Evolutionary conservation across 37 sponge, comb jelly and placozoan species (phyloP).

Genomic region (Halisarca cf. caerulea): DNA sequence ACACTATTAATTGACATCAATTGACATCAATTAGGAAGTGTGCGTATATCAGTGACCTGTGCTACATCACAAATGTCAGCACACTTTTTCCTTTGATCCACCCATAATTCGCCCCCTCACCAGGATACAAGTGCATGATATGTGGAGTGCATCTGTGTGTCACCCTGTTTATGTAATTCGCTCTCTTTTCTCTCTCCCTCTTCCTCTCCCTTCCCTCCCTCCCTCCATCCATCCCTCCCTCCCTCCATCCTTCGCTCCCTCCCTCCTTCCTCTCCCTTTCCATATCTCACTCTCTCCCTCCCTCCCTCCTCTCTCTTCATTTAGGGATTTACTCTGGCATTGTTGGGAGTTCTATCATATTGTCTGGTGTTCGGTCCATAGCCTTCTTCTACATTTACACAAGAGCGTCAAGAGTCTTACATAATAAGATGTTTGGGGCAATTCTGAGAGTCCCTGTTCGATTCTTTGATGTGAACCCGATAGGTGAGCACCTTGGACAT

Average conservation of each 20-base stretch:
- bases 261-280: too few species aligned
- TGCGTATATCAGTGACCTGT: too few species aligned
- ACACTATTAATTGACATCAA: too few species aligned
- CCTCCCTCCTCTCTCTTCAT: background rate
- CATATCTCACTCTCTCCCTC: background rate
- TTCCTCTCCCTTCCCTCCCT: background rate
- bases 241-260: too few species aligned
- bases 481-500: constrained; percentile 45
- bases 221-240: too few species aligned
- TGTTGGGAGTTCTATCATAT: constrained; percentile 17
- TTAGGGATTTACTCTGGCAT: constrained; percentile 45
- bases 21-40: too few species aligned
- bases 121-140: too few species aligned
- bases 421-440: constrained; percentile 62
- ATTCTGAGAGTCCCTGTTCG: constrained; percentile 63
- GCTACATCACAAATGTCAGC: too few species aligned
- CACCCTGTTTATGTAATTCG: background rate
- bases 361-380: constrained; percentile 44
- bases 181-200: background rate
- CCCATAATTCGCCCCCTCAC: too few species aligned
- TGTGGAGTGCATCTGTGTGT: background rate
- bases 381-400: constrained; percentile 43
- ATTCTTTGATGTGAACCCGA: constrained; percentile 84
- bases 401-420: constrained; percentile 56
- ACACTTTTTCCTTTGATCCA: too few species aligned